phyloP scores from a whole-genome alignment of 2,797 vertebrate species.

The Pygocentrus nattereri region DNA sequence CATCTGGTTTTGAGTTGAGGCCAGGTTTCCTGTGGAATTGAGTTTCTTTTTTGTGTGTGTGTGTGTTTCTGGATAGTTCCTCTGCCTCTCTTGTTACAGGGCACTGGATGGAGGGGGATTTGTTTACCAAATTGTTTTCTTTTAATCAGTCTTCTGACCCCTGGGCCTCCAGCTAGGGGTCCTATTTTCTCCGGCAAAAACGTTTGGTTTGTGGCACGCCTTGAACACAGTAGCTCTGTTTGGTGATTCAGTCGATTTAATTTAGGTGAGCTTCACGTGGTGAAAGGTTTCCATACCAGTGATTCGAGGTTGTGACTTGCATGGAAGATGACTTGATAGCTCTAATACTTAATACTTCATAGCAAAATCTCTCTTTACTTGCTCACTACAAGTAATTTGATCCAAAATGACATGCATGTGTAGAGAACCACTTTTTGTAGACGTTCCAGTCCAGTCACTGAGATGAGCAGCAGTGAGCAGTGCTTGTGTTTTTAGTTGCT shows the following conservation, averaged over 20 bases:
- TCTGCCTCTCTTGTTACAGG: constrained; percentile 74
- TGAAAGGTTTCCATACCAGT: too few relatives aligned
- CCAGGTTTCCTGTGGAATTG: constrained; percentile 79
- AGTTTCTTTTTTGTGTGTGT: constrained; percentile 61
- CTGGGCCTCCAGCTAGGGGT: neutral
- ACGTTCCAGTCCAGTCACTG: too few relatives aligned
- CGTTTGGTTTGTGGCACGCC: too few relatives aligned
- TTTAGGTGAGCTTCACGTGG: neutral
- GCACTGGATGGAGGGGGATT: constrained; percentile 66
- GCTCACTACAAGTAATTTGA: too few relatives aligned
- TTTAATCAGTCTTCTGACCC: constrained; percentile 57
- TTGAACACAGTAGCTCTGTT: neutral
- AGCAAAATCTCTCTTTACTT: too few relatives aligned
- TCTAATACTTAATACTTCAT: too few relatives aligned
- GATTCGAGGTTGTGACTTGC: too few relatives aligned
- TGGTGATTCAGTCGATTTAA: neutral
- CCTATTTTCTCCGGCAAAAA: neutral
- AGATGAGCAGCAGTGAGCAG: too few relatives aligned
- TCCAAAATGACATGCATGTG: too few relatives aligned
- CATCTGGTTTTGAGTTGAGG: constrained; percentile 83
- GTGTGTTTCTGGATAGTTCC: constrained; percentile 75
- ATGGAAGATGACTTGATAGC: too few relatives aligned
- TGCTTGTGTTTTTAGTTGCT: too few relatives aligned
- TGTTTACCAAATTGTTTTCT: constrained; percentile 70
- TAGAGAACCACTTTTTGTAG: too few relatives aligned